Evolutionary conservation across 1,140 invertebrate genomes (phyloP).

Genomic region (Meteorus sp.): DNA sequence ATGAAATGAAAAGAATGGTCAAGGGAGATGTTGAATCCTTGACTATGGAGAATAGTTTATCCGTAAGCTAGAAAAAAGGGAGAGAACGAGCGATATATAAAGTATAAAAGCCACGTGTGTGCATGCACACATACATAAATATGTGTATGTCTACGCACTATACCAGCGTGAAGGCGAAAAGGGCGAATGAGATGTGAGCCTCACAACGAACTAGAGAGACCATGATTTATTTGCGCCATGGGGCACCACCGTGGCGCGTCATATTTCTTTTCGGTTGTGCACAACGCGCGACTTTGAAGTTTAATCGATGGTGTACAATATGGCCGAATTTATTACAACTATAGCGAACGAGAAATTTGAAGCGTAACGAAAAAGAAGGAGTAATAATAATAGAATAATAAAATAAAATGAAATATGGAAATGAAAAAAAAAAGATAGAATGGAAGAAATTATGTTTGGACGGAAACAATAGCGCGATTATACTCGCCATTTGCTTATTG

Average conservation of each 20-base stretch:
- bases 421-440: slow-evolving; percentile 7
- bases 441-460: not conserved
- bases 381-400: not conserved
- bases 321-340: slow-evolving; percentile 33
- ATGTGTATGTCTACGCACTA: slow-evolving; percentile 4
- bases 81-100: no score
- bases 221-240: slow-evolving; percentile 41
- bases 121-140: not conserved
- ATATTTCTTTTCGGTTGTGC: slow-evolving; percentile 24
- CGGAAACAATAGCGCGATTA: not conserved
- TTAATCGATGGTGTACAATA: slow-evolving; percentile 44
- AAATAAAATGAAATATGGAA: not conserved
- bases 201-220: slow-evolving; percentile 4
- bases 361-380: slow-evolving; percentile 8
- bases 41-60: not conserved
- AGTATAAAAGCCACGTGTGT: no score
- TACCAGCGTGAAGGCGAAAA: slow-evolving; percentile 16
- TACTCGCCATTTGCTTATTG: not conserved
- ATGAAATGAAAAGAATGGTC: not conserved
- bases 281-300: slow-evolving; percentile 40
- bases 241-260: slow-evolving; percentile 27
- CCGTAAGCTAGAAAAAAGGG: no score
- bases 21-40: not conserved
- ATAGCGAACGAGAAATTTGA: slow-evolving; percentile 11
- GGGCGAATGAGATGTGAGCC: slow-evolving; percentile 5